Evolutionary conservation across 2,113 vertebrate species (phyloP), one percentile per base, ranked within the genome.

Genomic region (Caloenas nicobarica): DNA sequence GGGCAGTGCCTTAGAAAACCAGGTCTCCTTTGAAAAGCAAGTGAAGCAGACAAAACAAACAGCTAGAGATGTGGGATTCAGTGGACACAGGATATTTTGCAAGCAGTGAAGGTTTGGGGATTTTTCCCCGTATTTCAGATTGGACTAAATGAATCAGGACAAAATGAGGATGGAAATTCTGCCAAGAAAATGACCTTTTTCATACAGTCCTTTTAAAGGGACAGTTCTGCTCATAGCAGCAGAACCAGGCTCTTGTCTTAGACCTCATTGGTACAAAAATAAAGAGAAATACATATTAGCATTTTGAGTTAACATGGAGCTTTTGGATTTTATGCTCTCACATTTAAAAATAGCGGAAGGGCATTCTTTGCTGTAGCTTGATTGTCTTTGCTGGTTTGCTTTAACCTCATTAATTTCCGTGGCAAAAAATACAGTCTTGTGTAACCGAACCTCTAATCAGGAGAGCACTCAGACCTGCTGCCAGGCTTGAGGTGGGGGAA

Each of bases 71-170:
- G 13, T 21, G 22, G 28, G 31, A 21, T 46, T 91, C 31, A 44
- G 16, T 18, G 33, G 10, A 38, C 34, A 33, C 1, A 0, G 5
- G n/a, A 23, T 54, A 9, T 54, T 82, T 73, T 48, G 11, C 12
- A 58, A 31, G 29, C 19, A 62, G 36, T 68, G 28, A 74, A 16
- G 5, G 6, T 21, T 64, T 71, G 7, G 11, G 0, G 0, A 1
- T 91, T 84, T 62, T 91, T 22, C 12, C 38, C n/a, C 50, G 19
- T 68, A 62, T 85, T 94, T 71, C 34, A 53, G 21, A 29, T 33
- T 61, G 34, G 33, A 44, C 33, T 76, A 83, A 80, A 79, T 51
- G 4, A 78, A 72, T 38, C 16, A 4, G 33, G 28, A 28, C 19
- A 88, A 89, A 87, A 79, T 7, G 2, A 88, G 22, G 42, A 82